phyloP scores from a whole-genome alignment of 2,797 vertebrate species.

The Todus mexicanus region DNA sequence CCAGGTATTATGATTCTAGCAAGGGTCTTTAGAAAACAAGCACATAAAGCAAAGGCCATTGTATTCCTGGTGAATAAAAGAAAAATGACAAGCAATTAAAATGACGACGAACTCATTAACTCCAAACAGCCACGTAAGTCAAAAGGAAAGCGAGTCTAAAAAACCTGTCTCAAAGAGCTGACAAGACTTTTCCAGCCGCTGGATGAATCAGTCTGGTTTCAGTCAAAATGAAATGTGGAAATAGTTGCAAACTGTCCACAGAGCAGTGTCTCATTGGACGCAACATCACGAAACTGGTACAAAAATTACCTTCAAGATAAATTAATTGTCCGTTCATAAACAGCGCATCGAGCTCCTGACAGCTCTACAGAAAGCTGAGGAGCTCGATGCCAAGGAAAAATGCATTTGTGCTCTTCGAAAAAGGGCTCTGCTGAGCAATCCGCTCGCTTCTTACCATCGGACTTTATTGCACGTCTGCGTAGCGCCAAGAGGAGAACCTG shows the following conservation, averaged over 20 bases:
- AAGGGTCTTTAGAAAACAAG: neutral
- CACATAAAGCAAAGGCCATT: neutral
- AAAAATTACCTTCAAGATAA: neutral
- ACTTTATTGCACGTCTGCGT: conserved; percentile 99
- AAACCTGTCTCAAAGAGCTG: neutral
- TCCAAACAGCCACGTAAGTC: neutral
- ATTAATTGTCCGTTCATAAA: neutral
- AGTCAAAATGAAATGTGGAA: conserved; percentile 5
- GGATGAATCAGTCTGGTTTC: neutral
- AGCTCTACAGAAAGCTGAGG: neutral
- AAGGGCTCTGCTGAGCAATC: neutral
- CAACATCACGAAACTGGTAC: neutral
- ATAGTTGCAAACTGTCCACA: neutral
- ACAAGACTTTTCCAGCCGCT: neutral
- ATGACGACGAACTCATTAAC: neutral
- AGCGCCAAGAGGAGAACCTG: conserved; percentile 94
- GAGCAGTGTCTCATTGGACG: neutral
- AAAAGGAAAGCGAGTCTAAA: neutral
- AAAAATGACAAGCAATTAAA: conserved; percentile 20
- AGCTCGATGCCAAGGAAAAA: neutral
- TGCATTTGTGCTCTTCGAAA: neutral
- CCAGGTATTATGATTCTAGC: neutral
- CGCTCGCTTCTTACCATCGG: conserved; percentile 83
- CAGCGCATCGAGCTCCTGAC: neutral
- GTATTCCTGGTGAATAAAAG: neutral